phyloP scores from a whole-genome alignment of 2,797 vertebrate genomes.

The Gouania willdenowi region DNA sequence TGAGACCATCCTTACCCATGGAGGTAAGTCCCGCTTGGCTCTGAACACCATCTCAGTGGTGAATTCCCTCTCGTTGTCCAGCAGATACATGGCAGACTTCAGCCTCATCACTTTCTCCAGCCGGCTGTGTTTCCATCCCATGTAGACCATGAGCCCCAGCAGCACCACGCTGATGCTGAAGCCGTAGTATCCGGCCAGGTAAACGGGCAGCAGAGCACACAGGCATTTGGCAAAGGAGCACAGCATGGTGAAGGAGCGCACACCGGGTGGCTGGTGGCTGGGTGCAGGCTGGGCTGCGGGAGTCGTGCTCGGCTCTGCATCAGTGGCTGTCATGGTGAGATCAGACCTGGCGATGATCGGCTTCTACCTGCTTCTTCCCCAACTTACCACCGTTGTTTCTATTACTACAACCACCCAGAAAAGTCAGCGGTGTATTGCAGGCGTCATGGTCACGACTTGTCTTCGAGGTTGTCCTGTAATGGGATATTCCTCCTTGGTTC shows the following conservation, averaged over 20 bases:
- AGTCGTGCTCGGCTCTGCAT: constrained; percentile 40
- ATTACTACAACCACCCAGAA: constrained; percentile 15
- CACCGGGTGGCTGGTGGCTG: constrained; percentile 33
- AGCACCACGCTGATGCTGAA: constrained; percentile 73
- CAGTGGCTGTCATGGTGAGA: constrained; percentile 56
- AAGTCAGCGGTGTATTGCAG: constrained; percentile 1
- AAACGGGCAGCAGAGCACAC: constrained; percentile 74
- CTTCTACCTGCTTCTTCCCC: constrained; percentile 13
- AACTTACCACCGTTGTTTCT: neutral
- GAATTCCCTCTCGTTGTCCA: constrained; percentile 73
- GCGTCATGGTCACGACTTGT: constrained; percentile 9
- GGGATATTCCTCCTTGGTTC: constrained; percentile 22
- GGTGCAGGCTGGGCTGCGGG: constrained; percentile 43
- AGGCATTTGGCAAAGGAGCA: constrained; percentile 77
- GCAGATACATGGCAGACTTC: constrained; percentile 71
- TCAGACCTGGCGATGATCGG: too few relatives aligned
- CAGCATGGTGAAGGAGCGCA: constrained; percentile 66
- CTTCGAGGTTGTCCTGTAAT: neutral
- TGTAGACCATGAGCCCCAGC: constrained; percentile 72
- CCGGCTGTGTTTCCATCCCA: constrained; percentile 78
- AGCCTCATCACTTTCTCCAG: constrained; percentile 68
- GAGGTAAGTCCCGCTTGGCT: constrained; percentile 67
- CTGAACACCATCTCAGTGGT: constrained; percentile 59
- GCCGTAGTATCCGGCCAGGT: constrained; percentile 80
- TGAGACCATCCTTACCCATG: constrained; percentile 77